These are phyloP conservation scores for Erinaceus europaeus DNA, from an alignment of 2,113 vertebrate genomes.

Conservation along the genomic window DNA sequence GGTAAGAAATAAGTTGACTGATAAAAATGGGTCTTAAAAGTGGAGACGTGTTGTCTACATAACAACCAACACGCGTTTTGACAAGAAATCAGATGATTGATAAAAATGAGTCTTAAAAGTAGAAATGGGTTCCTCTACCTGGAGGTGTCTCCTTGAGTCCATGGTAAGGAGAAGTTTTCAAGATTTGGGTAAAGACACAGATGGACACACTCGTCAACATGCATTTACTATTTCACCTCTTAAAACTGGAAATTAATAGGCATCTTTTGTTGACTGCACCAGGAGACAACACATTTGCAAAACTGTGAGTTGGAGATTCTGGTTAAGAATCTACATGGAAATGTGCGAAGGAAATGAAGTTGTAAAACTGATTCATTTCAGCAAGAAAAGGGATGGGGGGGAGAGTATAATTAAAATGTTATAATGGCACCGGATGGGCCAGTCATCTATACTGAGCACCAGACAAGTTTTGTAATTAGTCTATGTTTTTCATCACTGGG, in stretches of 20 bases:
- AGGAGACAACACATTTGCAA: not conserved
- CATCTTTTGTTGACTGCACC: not conserved
- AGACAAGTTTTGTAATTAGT: slow-evolving; percentile 84
- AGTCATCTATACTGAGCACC: slow-evolving; percentile 63
- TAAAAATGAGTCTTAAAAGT: not conserved
- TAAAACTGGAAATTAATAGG: not conserved
- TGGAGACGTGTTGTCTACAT: no score
- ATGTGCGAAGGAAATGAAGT: slow-evolving; percentile 34
- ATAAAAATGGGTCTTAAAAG: not conserved
- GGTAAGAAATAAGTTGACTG: not conserved
- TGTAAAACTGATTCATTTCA: slow-evolving; percentile 59
- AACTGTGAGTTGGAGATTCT: not conserved
- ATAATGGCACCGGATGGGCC: slow-evolving; percentile 41
- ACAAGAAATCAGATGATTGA: not conserved
- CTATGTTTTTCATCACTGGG: slow-evolving; percentile 83
- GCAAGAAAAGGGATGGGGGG: slow-evolving; percentile 58
- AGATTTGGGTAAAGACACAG: not conserved
- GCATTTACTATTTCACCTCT: not conserved
- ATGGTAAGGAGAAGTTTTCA: not conserved
- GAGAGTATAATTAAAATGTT: slow-evolving; percentile 58
- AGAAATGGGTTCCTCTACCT: not conserved
- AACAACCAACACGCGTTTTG: not conserved
- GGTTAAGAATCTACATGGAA: not conserved
- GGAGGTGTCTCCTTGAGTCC: slow-evolving; percentile 1
- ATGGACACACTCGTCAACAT: not conserved